Evolutionary conservation across 92 coral and sea anemone species (phyloP).

Genomic region (Actinostola sp.): DNA sequence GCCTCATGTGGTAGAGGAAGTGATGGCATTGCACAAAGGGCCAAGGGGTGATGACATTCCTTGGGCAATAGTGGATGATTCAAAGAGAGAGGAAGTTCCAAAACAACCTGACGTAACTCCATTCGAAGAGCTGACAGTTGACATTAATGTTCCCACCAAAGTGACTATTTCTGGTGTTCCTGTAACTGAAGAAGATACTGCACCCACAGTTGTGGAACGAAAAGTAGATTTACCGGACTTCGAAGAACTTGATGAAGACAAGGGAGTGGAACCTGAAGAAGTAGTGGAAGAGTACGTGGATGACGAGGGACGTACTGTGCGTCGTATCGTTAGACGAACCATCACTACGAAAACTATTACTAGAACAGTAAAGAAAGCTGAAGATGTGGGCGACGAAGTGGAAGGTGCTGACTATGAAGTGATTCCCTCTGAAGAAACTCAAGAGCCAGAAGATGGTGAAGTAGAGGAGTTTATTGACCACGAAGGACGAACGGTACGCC

Average conservation of each 20-base stretch:
- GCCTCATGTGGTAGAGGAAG: conserved; percentile 38
- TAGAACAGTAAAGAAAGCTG: conserved; percentile 12
- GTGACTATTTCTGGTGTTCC: neutral
- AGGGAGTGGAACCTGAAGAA: conserved; percentile 10
- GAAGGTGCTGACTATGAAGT: neutral
- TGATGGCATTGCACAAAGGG: neutral
- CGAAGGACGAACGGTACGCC: conserved; percentile 66
- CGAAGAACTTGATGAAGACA: conserved; percentile 20
- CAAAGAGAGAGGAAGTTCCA: neutral
- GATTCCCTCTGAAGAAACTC: neutral
- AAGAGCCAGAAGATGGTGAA: conserved; percentile 6
- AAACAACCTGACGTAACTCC: neutral
- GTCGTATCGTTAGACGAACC: conserved; percentile 43
- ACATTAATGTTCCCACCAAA: neutral
- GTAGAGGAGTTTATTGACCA: conserved; percentile 51
- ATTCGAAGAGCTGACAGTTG: neutral
- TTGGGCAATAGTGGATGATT: conserved; percentile 25
- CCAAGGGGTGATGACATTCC: neutral
- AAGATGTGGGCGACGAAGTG: neutral
- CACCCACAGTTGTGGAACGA: neutral
- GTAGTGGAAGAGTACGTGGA: conserved; percentile 44
- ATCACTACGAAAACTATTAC: conserved; percentile 42
- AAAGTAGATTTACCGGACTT: conserved; percentile 12
- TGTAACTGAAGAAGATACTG: conserved; percentile 5
- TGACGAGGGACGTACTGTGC: conserved; percentile 38